Evolutionary conservation across 2,113 vertebrate genomes (phyloP), one percentile per base, ranked within the genome.

Genomic region (Epinephelus fuscoguttatus): DNA sequence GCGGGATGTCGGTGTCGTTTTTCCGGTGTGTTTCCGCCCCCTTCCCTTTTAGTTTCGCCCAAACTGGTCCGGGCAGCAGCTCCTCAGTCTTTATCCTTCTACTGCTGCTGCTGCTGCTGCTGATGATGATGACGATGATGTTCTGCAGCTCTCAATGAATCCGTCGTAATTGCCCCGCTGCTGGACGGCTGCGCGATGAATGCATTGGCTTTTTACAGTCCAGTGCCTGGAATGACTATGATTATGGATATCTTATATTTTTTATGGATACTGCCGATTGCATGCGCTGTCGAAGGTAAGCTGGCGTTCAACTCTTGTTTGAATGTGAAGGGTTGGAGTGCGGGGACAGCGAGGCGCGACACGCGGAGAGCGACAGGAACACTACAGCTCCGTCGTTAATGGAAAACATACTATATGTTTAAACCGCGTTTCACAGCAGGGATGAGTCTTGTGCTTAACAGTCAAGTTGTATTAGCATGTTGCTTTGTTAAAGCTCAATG

Each of bases 231-330:
- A 77, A 88, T 78, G 17, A 59, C 57, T 30, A 18, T 79, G 66
- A 78, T 93, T 19, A 93, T 95, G 95, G 92, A 92, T 70, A 50
- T 94, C 15, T 53, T 95, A 9, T 89, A 53, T 74, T 75, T 95
- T 14, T 69, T 95, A 19, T 95, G 93, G 93, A 90, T 95, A 56
- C 84, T 94, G 64, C 93, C 93, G 13, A 23, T 89, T 47, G 87
- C 93, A 4, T 92, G 91, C 88, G 94, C 94, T 67, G 91, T 92
- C 3, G 94, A 95, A 95, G 95, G 95, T 96, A 93, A 93, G 94
- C 63, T 8, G 60, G 7, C 19, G 33, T 49, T 57, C 33, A 21
- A 40, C 72, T 76, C 27, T 42, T 40, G 45, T 17, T 19, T 67
- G 50, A 40, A 10, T 62, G 4, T 42, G 70, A 27, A 23, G 68